A percentile compares a stretch with the other conserved stretches of the same genome.
phyloP scores from a whole-genome alignment of 2,888 invertebrate species.

The Drosophila pseudotalamancana region DNA sequence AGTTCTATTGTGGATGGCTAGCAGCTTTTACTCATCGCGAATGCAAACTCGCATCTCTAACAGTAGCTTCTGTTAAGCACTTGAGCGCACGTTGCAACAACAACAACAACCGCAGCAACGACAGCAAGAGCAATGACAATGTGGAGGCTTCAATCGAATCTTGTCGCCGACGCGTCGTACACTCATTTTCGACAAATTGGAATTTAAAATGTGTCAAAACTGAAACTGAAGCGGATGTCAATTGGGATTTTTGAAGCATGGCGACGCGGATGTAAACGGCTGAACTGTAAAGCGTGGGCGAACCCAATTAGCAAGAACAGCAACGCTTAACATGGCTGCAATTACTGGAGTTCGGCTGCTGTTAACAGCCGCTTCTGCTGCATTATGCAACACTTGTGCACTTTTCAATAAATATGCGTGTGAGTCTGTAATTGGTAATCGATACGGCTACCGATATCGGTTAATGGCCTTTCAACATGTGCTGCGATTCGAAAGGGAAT shows the following conservation, averaged over 20 bases:
- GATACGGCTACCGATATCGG: constrained; percentile 12
- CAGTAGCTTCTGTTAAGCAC: constrained; percentile 36
- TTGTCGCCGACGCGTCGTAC: constrained; percentile 49
- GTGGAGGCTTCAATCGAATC: constrained; percentile 28
- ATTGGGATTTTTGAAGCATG: constrained; percentile 51
- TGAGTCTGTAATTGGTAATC: constrained; percentile 21
- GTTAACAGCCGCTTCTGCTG: constrained; percentile 8
- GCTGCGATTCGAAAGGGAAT: constrained; percentile 43
- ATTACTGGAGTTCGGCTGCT: not conserved
- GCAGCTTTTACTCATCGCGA: constrained; percentile 1
- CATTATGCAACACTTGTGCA: constrained; percentile 8
- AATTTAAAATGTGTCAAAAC: constrained; percentile 70
- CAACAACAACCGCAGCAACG: too few species aligned
- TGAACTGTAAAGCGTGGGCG: constrained; percentile 33
- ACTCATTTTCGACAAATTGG: constrained; percentile 41
- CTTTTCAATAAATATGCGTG: constrained; percentile 16
- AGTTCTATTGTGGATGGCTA: too few species aligned
- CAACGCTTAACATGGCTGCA: constrained; percentile 17
- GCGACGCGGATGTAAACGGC: constrained; percentile 60
- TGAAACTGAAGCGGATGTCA: constrained; percentile 77
- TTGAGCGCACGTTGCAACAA: constrained; percentile 30
- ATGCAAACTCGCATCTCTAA: constrained; percentile 34
- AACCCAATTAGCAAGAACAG: constrained; percentile 33
- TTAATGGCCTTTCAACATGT: constrained; percentile 24
- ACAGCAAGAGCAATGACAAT: constrained; percentile 9